Percentiles rank a stretch among this genome's conserved stretches.
Evolutionary conservation across 1,140 invertebrate species (phyloP).

Genomic region (Phymorhynchus buccinoides): DNA sequence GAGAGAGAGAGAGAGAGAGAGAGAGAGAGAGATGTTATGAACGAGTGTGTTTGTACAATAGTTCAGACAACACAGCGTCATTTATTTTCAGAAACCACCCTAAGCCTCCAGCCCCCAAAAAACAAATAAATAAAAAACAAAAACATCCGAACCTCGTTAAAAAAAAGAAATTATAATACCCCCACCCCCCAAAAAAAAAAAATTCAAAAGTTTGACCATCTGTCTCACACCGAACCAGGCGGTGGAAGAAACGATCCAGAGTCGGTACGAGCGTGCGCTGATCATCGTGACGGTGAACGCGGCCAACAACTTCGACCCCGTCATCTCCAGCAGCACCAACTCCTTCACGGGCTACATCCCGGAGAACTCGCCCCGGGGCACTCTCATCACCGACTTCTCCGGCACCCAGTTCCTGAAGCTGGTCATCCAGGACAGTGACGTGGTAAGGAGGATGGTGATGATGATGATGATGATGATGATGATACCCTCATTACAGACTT

Average conservation of each 20-base stretch:
- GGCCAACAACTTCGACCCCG: constrained; percentile 43
- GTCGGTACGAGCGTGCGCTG: constrained; percentile 41
- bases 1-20: neutral
- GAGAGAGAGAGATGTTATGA: neutral
- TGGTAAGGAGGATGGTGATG: constrained; percentile 41
- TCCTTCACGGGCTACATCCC: constrained; percentile 48
- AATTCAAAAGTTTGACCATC: neutral
- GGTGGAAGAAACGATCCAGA: constrained; percentile 30
- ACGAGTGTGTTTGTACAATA: neutral
- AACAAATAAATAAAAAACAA: too few species aligned
- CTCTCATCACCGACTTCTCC: constrained; percentile 41
- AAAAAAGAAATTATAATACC: too few species aligned
- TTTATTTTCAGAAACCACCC: too few species aligned
- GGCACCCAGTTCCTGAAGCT: constrained; percentile 41
- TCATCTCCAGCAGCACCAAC: constrained; percentile 31
- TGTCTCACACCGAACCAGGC: constrained; percentile 45
- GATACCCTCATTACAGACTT: constrained; percentile 43
- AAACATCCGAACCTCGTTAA: too few species aligned
- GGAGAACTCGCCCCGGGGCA: constrained; percentile 54
- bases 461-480: too few species aligned
- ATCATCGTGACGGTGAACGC: constrained; percentile 42
- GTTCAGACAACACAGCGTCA: too few species aligned
- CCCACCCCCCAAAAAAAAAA: neutral
- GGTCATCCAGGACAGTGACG: constrained; percentile 50
- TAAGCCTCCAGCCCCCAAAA: too few species aligned